Evolutionary conservation across 2,888 invertebrate genomes (phyloP).

Genomic region (Caenorhabditis imperialis): DNA sequence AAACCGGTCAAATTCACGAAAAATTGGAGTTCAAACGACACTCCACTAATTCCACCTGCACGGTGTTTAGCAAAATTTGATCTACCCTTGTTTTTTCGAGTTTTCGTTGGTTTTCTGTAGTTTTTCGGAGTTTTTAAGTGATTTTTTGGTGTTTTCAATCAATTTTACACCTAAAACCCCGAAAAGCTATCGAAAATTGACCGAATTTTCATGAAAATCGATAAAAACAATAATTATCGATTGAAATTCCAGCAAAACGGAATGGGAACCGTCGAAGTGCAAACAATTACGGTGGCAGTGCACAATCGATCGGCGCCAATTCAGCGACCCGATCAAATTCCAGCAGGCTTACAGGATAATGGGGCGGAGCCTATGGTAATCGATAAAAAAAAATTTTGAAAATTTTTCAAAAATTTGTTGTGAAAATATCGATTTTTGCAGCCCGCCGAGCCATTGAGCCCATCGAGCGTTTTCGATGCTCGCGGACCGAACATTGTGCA

Average conservation of each 20-base stretch:
- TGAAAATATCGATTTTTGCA: conserved; percentile 12
- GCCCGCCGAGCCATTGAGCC: conserved; percentile 42
- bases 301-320: conserved; percentile 21
- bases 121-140: neutral
- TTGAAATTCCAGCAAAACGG: no score
- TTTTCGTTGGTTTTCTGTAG: neutral
- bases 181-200: no score
- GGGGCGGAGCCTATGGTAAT: conserved; percentile 9
- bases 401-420: no score
- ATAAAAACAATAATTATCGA: no score
- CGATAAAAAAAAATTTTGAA: no score
- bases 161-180: no score
- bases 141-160: neutral
- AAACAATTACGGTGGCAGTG: conserved; percentile 53
- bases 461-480: conserved; percentile 52
- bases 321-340: neutral
- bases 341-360: conserved; percentile 2
- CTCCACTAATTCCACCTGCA: no score
- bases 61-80: no score
- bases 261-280: conserved; percentile 59
- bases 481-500: conserved; percentile 41
- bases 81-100: no score
- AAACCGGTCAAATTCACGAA: no score
- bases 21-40: no score
- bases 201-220: no score